phyloP scores from a whole-genome alignment of 2,113 vertebrate species.

The Phalacrocorax aristotelis region DNA sequence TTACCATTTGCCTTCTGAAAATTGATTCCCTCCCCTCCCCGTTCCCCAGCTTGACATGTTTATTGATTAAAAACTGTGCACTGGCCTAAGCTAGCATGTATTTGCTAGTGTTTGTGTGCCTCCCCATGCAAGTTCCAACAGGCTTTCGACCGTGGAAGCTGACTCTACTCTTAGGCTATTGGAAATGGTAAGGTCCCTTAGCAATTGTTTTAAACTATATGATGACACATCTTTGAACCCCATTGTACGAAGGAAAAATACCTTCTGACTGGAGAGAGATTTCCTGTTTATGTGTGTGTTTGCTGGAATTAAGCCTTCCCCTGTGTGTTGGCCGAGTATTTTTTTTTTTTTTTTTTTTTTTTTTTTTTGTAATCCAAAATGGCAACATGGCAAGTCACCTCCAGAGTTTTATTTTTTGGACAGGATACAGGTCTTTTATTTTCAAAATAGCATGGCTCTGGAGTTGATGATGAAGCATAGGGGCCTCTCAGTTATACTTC shows the following conservation, averaged over 20 bases:
- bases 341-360: not conserved
- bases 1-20: slow-evolving; percentile 75
- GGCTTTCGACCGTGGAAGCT: slow-evolving; percentile 16
- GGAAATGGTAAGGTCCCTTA: slow-evolving; percentile 25
- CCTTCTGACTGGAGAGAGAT: slow-evolving; percentile 68
- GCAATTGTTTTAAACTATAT: slow-evolving; percentile 66
- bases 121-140: slow-evolving; percentile 52
- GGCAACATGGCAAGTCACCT: slow-evolving; percentile 46
- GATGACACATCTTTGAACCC: slow-evolving; percentile 76
- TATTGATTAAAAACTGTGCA: slow-evolving; percentile 68
- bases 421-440: slow-evolving; percentile 62
- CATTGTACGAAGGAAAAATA: slow-evolving; percentile 72
- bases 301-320: slow-evolving; percentile 71
- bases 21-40: slow-evolving; percentile 62
- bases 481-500: slow-evolving; percentile 7
- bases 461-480: slow-evolving; percentile 19
- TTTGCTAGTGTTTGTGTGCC: slow-evolving; percentile 25
- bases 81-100: slow-evolving; percentile 38
- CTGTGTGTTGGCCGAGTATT: slow-evolving; percentile 16
- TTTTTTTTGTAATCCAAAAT: slow-evolving; percentile 42
- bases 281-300: slow-evolving; percentile 76
- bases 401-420: slow-evolving; percentile 52
- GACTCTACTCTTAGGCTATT: slow-evolving; percentile 25
- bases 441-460: slow-evolving; percentile 49
- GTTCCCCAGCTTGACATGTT: slow-evolving; percentile 58